Evolutionary conservation across 2,113 vertebrate species (phyloP), one percentile per base, ranked within the genome.

Genomic region (Fulmarus glacialis): DNA sequence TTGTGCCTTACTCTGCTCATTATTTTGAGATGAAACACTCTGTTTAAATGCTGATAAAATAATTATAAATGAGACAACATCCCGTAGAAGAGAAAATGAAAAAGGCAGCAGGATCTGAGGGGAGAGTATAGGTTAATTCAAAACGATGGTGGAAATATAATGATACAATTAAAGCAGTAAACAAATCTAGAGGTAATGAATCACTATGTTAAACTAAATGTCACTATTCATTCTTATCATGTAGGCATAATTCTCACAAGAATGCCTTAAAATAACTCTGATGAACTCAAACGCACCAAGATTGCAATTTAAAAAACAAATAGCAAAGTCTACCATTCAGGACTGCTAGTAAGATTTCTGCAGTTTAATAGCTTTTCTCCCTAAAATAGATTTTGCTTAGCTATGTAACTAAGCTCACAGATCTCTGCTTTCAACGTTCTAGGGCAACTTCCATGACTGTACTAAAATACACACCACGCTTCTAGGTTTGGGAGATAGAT

Each of bases 161-260:
- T 48, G 84, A 87, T 45, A 74, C 73, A 93, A 84, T 91, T 87
- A 81, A 40, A 84, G 40, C 9, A 30, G 73, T 93, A 96, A 96
- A 96, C 64, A 95, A 89, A 95, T 85, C 81, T 84, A 67, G 73
- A 84, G 47, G 30, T 93, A 95, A 95, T 89, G 60, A 89, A 96
- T 87, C 79, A 56, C 77, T 94, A 32, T 40, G 94, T 82, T 84
- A 95, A 93, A 81, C 67, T 58, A 93, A 96, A 91, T 82, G 56
- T 93, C 78, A 91, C 87, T 68, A 15, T 56, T 58, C 30, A 75
- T 90, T 96, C 87, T 60, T 43, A 89, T 58, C 10, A 6, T 8
- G 40, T 15, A 77, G n/a, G 62, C 82, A 45, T 32, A 92, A 93
- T 70, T 96, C 90, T 90, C 92, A 66, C 43, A 82, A 52, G 87